Conservation (phyloP, 2,888 invertebrate species). For the Cheiracanthium punctorium region DNA sequence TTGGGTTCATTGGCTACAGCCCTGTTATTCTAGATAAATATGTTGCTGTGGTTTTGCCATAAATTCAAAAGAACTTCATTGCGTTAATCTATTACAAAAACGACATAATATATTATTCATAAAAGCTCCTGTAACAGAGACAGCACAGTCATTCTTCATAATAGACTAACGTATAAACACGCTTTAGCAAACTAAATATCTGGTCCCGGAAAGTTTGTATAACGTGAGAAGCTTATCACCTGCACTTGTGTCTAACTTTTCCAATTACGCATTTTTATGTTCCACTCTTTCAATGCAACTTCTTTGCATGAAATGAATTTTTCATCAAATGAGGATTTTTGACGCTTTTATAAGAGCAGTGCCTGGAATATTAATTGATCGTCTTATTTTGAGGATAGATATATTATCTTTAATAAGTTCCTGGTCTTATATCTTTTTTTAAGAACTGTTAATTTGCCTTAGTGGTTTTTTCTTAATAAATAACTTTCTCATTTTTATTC, state of each 20-base stretch:
- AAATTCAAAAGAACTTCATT: no score
- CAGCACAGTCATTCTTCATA: background rate
- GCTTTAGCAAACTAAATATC: background rate
- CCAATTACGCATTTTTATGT: constrained; percentile 7
- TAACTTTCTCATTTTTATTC: no score
- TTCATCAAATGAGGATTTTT: constrained; percentile 55
- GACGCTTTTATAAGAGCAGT: constrained; percentile 55
- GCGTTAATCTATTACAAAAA: no score
- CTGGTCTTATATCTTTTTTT: no score
- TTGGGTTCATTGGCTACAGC: no score
- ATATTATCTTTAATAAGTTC: background rate
- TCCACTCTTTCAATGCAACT: background rate
- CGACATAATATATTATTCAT: no score
- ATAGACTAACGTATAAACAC: background rate
- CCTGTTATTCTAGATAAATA: no score
- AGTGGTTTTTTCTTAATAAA: no score
- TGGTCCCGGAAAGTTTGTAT: background rate
- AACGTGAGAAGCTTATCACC: background rate
- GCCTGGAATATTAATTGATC: constrained; percentile 58
- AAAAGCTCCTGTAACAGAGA: background rate
- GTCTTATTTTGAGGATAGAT: background rate
- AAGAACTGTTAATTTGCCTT: no score
- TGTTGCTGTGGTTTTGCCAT: no score
- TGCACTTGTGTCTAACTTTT: background rate
- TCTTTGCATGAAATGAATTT: constrained; percentile 52